Conservation (phyloP, 2,113 vertebrate species). For the Corvus cornix region DNA sequence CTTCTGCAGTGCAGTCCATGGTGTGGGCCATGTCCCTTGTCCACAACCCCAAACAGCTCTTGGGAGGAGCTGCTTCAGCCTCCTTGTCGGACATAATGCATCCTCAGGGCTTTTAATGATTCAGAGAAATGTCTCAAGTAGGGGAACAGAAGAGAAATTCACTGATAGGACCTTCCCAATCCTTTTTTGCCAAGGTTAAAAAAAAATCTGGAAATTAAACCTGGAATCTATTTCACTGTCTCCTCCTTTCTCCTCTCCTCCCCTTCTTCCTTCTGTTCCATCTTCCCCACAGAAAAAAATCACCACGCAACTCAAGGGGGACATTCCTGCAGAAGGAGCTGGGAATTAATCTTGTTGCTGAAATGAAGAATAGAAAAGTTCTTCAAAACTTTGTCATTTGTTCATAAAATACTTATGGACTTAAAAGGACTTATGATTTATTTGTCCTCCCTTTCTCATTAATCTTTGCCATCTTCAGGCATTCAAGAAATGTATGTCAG, state of each 20-base stretch:
- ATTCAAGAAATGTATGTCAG: not conserved
- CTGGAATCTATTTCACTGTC: not conserved
- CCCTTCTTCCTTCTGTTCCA: not conserved
- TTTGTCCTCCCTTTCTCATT: not conserved
- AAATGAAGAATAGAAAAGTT: constrained; percentile 17
- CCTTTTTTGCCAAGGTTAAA: not conserved
- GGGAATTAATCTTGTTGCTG: not conserved
- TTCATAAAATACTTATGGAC: not conserved
- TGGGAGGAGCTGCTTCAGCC: not conserved
- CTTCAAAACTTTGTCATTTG: not conserved
- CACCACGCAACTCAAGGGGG: not conserved
- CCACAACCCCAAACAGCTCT: not conserved
- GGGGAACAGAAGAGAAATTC: not conserved
- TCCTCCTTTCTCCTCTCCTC: not conserved
- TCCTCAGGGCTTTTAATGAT: not conserved
- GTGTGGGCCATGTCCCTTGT: not conserved
- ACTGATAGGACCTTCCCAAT: not conserved
- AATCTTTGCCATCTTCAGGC: not conserved
- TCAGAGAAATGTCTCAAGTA: not conserved
- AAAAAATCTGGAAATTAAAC: not conserved
- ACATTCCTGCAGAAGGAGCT: not conserved
- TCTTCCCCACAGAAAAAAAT: not conserved
- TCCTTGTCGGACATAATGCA: not conserved
- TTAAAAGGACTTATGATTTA: not conserved
- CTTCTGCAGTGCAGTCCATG: not conserved